Evolutionary conservation across 2,797 vertebrate genomes (phyloP), one percentile per base, ranked within the genome.

Genomic region (Lagodon rhomboides): DNA sequence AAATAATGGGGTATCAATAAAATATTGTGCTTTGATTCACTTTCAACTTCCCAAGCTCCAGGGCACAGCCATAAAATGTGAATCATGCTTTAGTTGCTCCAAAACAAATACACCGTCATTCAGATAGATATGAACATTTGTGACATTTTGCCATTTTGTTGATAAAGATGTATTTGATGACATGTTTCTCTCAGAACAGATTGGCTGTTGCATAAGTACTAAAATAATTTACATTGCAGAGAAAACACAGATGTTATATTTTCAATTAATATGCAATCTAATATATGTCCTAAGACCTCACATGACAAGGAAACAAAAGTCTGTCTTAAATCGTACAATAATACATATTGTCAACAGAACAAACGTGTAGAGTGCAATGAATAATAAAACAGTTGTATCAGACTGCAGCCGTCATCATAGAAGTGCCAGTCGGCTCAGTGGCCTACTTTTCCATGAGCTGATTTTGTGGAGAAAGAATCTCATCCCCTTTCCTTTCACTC

Each of bases 401-500:
- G 18, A 43, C 75, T 73, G 20, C 68, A 55, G 63, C 23, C 25
- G 3, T 58, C 58, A 50, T 72, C 70, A 38, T 18, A 50, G 27
- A 55, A 61, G 60, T 73, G 63, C 22, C 64, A 55, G 72, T 46
- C 25, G 30, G 54, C 74, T 83, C 73, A 12, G 65, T 86, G 80
- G 58, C 79, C 79, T 56, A 73, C 77, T 91, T 91, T 87, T 60
- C 68, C 77, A 51, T 10, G 18, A 87, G 76, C 66, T 74, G 77
- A 88, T 90, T 79, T 75, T 62, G 58, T 64, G 56, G 65, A 80
- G 73, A 82, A 73, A 77, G 65, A 85, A 81, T 86, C 85, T 82
- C 77, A 85, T 86, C 55, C 60, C 25, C 74, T 65, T 20, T 81
- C 38, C 68, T 41, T 61, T 75, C 67, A 38, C 34, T 67, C 59